A percentile compares a stretch with the other conserved stretches of the same genome.
These are phyloP conservation scores for Hippocampus abdominalis DNA, from an alignment of 2,113 vertebrate genomes.

Conservation along the genomic window DNA sequence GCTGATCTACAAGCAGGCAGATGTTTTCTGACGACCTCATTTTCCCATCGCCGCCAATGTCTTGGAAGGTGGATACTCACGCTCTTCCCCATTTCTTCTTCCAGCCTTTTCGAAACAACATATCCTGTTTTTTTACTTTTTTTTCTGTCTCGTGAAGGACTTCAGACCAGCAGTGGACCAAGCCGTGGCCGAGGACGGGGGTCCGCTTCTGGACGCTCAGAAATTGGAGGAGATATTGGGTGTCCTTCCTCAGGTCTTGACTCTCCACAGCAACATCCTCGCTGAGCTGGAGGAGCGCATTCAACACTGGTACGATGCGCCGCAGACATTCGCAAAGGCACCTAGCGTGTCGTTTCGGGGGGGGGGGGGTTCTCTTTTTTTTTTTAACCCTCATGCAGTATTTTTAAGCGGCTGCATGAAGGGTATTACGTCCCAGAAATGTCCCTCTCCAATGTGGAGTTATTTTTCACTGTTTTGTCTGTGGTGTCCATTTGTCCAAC, in stretches of 20 bases:
- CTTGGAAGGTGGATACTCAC: neutral
- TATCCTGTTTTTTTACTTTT: neutral
- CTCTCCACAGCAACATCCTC: conserved; percentile 83
- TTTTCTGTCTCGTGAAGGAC: conserved; percentile 66
- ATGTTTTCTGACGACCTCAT: neutral
- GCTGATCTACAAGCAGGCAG: neutral
- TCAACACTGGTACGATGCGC: conserved; percentile 75
- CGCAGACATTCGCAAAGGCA: neutral
- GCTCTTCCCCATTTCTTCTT: conserved; percentile 1
- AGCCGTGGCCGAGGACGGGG: conserved; percentile 67
- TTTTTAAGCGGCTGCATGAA: too few relatives aligned
- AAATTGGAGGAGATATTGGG: conserved; percentile 79
- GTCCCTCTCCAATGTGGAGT: too few relatives aligned
- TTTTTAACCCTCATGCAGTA: too few relatives aligned
- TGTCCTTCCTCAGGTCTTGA: conserved; percentile 79
- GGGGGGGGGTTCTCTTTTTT: neutral
- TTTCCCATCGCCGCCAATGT: neutral
- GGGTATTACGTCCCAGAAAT: too few relatives aligned
- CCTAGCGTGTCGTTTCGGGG: too few relatives aligned
- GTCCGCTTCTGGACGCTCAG: conserved; percentile 71
- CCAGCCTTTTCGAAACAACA: neutral
- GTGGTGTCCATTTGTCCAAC: too few relatives aligned
- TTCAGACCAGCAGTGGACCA: conserved; percentile 77
- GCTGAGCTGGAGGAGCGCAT: conserved; percentile 82
- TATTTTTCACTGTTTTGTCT: too few relatives aligned